phyloP scores from a whole-genome alignment of 2,113 vertebrate species.

The Ovis aries region ARS-UI_Ramb_v3.0 NC_056063.1:26322001-26322500 shows the following conservation, averaged over 20 bases:
- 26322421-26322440: neutral
- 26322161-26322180: neutral
- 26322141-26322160: neutral
- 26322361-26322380: neutral
- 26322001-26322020: neutral
- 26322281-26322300: neutral
- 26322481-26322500: neutral
- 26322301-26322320: neutral
- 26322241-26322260: neutral
- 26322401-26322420: neutral
- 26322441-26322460: neutral
- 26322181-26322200: neutral
- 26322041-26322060: neutral
- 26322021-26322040: neutral
- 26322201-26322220: neutral
- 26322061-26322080: neutral
- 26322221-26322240: neutral
- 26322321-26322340: neutral
- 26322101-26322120: neutral
- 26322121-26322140: neutral
- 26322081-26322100: neutral
- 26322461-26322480: neutral
- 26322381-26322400: neutral
- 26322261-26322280: neutral
- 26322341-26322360: neutral